Base-by-base conservation (phyloP, 2,888 invertebrate species). In the Caenorhabditis parvicauda region DNA sequence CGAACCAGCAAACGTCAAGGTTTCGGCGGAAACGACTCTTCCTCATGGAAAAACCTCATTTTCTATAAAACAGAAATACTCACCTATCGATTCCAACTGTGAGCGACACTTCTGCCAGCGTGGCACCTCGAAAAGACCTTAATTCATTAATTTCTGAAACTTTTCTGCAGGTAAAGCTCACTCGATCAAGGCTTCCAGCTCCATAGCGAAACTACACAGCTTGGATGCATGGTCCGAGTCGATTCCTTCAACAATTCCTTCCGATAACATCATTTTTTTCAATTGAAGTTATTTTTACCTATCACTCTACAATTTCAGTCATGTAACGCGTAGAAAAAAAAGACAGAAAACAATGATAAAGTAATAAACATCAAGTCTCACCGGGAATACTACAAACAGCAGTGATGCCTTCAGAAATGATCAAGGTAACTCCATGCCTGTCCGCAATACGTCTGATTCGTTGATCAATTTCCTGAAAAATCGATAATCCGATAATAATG, bases 91-190 rank as follows among this genome's bases (percentile, higher is more conserved):
- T 67, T 37, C 74, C 79, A 25, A 80, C 56, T 41, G 66, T 65
- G 14, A 78, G 56, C 4, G 65, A 44, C 39, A 79, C 64, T 24
- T 79, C 75, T 17, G 75, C 73, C 2, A 66, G 61, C 9, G 75
- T 78, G 24, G 79, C 69, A 46, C 79, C 79, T 25, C 75, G 70
- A 51, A 79, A 79, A 17, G 75, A 74, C 32, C 74, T 72, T 35
- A 38, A 67, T 38, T 9, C 29, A 38, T 29, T 17, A n/a, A 6
- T 3, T 21, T 51, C 9, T 44, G 19, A 41, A n/a, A n/a, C 19
- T n/a, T 9, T 41, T 41, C 19, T 41, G 14, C 5, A 37, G 28
- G 35, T 5, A 45, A 29, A 12, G 47, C 37, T 22, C 42, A 64
- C 64, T 54, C 41, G 28, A 72, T 49, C 0, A 72, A 51, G 27